Evolutionary conservation across 1,140 invertebrate genomes (phyloP), one percentile per base, ranked within the genome.

Genomic region (Hycleus phaleratus): DNA sequence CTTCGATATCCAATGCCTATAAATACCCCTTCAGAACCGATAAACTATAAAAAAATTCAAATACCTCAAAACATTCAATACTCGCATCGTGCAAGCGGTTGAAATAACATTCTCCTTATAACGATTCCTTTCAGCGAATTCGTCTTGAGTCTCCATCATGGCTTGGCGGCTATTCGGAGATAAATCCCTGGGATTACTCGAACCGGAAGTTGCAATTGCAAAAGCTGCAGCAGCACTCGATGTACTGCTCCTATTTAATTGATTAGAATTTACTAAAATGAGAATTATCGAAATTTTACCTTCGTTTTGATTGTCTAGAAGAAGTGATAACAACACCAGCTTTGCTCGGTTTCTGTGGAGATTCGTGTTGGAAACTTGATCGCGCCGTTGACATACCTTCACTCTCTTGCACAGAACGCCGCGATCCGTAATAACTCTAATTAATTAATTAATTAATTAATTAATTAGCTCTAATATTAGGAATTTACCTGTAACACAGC

Each of bases 241-340:
- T 8, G 88, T 93, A 72, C 91, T 94, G 68, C 89, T 93, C 79
- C 91, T 94, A 73, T 18, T 18, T 18, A 18, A 18, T 18, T 18
- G 18, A 1, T 18, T 18, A 18, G 18, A 18, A 18, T 63, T 65
- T 61, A 61, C 52, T 18, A 18, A 18, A 18, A 18, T 18, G 1
- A 18, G 18, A 47, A 48, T 24, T 42, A 56, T 6, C 46, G 38
- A 56, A 18, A n/a, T 63, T 69, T 73, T 78, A 93, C 89, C 92
- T 88, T 75, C 93, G 74, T 67, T 93, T 89, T 2, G 91, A 93
- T 69, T 91, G 87, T 44, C 93, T 76, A 65, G 90, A 93, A 26
- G 91, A 94, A 0, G 92, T 95, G n/a, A 96, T 91, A 8, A 95
- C 91, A 6, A 94, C 91, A 3, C 93, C 93, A 10, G 83, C 90